Conservation (phyloP, 2,888 invertebrate genomes). For the Polydrusus pterygomalis region DNA sequence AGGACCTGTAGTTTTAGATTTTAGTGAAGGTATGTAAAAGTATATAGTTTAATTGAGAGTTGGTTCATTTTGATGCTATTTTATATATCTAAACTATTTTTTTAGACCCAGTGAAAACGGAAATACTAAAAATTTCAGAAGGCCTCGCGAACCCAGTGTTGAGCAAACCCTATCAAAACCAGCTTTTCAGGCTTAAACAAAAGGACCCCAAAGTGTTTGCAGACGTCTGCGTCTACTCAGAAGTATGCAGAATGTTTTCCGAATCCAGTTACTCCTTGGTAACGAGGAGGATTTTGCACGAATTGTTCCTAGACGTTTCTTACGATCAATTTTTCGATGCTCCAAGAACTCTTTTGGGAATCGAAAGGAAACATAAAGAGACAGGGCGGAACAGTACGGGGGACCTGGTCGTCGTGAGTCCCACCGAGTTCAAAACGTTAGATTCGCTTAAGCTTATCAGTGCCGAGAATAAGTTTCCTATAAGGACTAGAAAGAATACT, state of each 20-base stretch:
- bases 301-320: conserved; percentile 90
- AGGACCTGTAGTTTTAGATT: conserved; percentile 41
- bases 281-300: conserved; percentile 92
- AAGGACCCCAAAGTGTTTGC: conserved; percentile 83
- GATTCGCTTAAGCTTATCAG: conserved; percentile 74
- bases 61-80: too few species aligned
- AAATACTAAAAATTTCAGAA: conserved; percentile 83
- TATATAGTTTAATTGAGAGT: neutral
- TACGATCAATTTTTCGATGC: conserved; percentile 79
- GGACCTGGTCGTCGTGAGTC: conserved; percentile 56
- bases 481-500: conserved; percentile 64
- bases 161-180: conserved; percentile 87
- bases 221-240: conserved; percentile 94
- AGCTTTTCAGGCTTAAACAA: conserved; percentile 84
- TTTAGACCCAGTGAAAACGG: conserved; percentile 67
- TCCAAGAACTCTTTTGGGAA: conserved; percentile 56
- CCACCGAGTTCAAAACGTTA: conserved; percentile 67
- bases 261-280: conserved; percentile 87
- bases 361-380: conserved; percentile 16
- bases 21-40: conserved; percentile 53
- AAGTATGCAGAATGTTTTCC: conserved; percentile 87
- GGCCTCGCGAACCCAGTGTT: conserved; percentile 87
- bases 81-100: too few species aligned
- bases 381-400: conserved; percentile 57
- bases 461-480: conserved; percentile 77